Base-by-base conservation (phyloP, 2,888 invertebrate genomes). In the Proisotoma minuta region DNA sequence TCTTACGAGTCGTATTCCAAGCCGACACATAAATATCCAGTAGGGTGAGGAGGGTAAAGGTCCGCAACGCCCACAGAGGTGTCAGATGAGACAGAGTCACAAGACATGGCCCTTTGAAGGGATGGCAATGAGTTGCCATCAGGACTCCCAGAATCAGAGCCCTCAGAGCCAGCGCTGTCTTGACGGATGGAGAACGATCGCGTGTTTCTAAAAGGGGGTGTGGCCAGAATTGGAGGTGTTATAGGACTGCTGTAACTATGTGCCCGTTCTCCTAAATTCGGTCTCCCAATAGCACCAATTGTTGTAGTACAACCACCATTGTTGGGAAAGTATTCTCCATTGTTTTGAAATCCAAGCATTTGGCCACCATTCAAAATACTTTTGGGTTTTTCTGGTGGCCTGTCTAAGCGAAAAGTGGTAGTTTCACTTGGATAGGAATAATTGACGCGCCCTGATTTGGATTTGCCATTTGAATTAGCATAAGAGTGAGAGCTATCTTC, bases 11-110 rank as follows among this genome's bases (percentile, higher is more conserved):
- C 89, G 75, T 87, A 87, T 76, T 89, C 87, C 56, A 90, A 79
- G 10, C 87, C 87, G 66, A 89, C 82, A 77, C 88, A 88, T 5
- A 90, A 78, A 76, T 87, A 85, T 3, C 89, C 89, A 1, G 87
- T 87, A 61, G 85, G 80, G 66, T 86, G 85, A 8, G 86, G 82
- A 74, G 76, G 76, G 72, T 87, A 87, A 50, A 87, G 80, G 75
- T 88, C 86, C 53, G 84, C 84, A 26, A 87, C 80, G 23, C 84
- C 82, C 1, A 88, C 85, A 1, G 88, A 88, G 0, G 88, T 87
- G 73, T 89, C 89, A 1, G 89, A 89, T 73, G 85, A 87, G 24
- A 90, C 86, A 53, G 88, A 89, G 74, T 89, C 89, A 76, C 88
- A 89, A 24, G 88, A 88, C 72, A 87, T 81, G 0, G 88, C 89